Evolutionary conservation across 1,140 invertebrate genomes (phyloP).

Genomic region (Idris sp.): DNA sequence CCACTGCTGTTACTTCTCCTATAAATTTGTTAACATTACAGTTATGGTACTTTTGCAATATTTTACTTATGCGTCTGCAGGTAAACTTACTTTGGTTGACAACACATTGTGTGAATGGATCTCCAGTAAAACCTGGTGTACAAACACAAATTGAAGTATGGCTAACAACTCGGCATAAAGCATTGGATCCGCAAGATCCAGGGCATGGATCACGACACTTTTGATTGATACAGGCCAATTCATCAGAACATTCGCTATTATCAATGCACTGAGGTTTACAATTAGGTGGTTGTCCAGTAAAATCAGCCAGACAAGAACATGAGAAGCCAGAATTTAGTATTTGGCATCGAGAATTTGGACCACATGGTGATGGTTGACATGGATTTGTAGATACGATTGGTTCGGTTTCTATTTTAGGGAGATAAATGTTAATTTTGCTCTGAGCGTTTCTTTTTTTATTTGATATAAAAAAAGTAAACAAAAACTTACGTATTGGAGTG

Average conservation of each 20-base stretch:
- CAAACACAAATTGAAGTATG: conserved; percentile 79
- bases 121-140: conserved; percentile 76
- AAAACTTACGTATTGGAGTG: conserved; percentile 46
- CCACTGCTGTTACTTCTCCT: conserved; percentile 39
- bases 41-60: too few relatives aligned
- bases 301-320: conserved; percentile 78
- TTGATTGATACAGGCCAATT: conserved; percentile 79
- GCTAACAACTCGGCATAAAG: conserved; percentile 77
- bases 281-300: conserved; percentile 75
- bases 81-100: conserved; percentile 72
- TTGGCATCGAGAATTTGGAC: conserved; percentile 78
- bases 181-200: conserved; percentile 79
- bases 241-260: conserved; percentile 78
- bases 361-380: conserved; percentile 81
- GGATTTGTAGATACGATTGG: conserved; percentile 71
- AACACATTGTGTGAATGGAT: conserved; percentile 78
- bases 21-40: too few relatives aligned
- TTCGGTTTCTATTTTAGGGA: conserved; percentile 57
- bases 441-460: too few relatives aligned
- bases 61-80: too few relatives aligned
- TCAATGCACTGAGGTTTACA: conserved; percentile 78
- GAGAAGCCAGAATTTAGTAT: conserved; percentile 75
- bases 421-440: conserved; percentile 5
- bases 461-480: background rate
- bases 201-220: conserved; percentile 80